Evolutionary conservation across 2,888 invertebrate species (phyloP), one percentile per base, ranked within the genome.

Genomic region (Sericinus montela): DNA sequence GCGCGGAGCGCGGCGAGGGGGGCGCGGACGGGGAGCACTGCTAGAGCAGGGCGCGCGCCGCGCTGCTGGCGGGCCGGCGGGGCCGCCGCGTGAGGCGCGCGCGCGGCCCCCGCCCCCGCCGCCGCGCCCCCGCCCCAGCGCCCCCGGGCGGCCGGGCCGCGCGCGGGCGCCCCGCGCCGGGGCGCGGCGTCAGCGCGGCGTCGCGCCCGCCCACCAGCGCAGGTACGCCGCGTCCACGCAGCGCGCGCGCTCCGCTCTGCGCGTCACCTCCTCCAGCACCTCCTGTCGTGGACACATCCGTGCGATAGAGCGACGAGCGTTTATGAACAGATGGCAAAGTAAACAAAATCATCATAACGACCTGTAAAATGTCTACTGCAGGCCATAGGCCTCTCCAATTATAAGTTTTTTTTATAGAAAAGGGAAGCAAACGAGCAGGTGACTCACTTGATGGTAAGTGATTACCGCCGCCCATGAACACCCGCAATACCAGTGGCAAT

Each of bases 261-360:
- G 95, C 49, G 94, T 92, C 77, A 96, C 97, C 69, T 98, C 98
- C 71, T 98, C 98, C 60, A 98, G 91, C 51, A 98, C 95, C 80
- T 98, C 98, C 94, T 97, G 89, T 1, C 25, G 25, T 8, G 25
- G 19, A 19, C 19, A 5, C 5, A 19, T 19, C 19, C n/a, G n/a
- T n/a, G n/a, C n/a, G n/a, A n/a, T n/a, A n/a, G n/a, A n/a, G n/a
- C n/a, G n/a, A n/a, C n/a, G n/a, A n/a, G n/a, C n/a, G n/a, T n/a
- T n/a, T n/a, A n/a, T n/a, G n/a, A n/a, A n/a, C n/a, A n/a, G n/a
- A n/a, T n/a, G n/a, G n/a, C n/a, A n/a, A n/a, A n/a, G n/a, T n/a
- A n/a, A n/a, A n/a, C n/a, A n/a, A n/a, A n/a, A n/a, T n/a, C n/a
- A n/a, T n/a, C n/a, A n/a, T n/a, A n/a, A n/a, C n/a, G n/a, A n/a